These are phyloP conservation scores for Epinephelus malabaricus DNA, from an alignment of 2,797 vertebrate species.

Conservation along the genomic window DNA sequence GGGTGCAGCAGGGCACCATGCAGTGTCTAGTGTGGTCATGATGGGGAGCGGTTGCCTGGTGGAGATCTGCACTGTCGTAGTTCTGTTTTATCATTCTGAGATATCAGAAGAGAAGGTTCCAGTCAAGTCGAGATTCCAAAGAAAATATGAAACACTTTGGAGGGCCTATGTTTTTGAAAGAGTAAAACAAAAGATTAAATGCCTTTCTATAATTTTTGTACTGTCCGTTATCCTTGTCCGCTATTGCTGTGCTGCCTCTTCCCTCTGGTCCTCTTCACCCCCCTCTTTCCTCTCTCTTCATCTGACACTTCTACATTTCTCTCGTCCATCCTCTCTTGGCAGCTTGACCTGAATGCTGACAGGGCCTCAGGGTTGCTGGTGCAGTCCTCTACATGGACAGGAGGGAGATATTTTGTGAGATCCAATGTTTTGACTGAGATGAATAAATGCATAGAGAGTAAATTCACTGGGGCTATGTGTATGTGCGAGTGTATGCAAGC, in stretches of 20 bases:
- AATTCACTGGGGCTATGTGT: constrained; percentile 1
- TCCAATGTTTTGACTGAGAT: constrained; percentile 25
- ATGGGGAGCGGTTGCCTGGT: too few species aligned
- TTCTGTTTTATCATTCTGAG: too few species aligned
- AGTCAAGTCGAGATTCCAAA: too few species aligned
- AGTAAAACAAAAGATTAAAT: background rate
- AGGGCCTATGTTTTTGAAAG: background rate
- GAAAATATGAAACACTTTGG: background rate
- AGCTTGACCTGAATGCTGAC: constrained; percentile 31
- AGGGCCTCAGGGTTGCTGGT: constrained; percentile 28
- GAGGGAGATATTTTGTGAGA: constrained; percentile 19
- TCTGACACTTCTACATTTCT: constrained; percentile 8
- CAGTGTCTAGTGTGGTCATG: too few species aligned
- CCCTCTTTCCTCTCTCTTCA: background rate
- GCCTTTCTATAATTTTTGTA: too few species aligned
- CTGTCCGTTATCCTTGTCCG: background rate
- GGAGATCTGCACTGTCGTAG: too few species aligned
- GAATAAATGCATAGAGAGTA: constrained; percentile 37
- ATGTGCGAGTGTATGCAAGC: background rate
- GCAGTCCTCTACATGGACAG: constrained; percentile 16
- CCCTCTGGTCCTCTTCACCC: background rate
- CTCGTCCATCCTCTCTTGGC: constrained; percentile 6
- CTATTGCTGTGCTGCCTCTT: background rate
- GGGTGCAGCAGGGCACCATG: too few species aligned
- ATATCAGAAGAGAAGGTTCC: too few species aligned